These are phyloP conservation scores for Choloepus didactylus DNA, from an alignment of 2,797 vertebrate species.

Conservation along the genomic window DNA sequence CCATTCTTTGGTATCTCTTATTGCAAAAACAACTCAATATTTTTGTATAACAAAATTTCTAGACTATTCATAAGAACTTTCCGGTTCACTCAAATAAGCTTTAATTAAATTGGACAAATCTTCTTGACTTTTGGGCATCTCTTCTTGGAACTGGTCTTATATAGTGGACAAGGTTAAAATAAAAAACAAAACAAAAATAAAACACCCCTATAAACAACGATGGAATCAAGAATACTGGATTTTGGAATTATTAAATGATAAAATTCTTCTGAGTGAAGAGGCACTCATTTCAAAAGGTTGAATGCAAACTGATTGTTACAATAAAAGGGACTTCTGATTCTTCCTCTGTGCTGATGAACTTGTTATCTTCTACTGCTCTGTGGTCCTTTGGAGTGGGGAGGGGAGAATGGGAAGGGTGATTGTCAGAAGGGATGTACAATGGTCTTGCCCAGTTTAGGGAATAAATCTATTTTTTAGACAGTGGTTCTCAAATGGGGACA, in stretches of 20 bases:
- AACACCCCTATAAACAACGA: slow-evolving; percentile 31
- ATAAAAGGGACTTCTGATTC: background rate
- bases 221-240: background rate
- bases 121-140: background rate
- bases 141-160: background rate
- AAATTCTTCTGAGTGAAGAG: background rate
- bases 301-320: background rate
- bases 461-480: background rate
- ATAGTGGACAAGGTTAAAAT: background rate
- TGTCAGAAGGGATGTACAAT: background rate
- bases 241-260: background rate
- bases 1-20: background rate
- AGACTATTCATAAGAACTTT: background rate
- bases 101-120: background rate
- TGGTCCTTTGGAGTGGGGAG: background rate
- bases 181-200: background rate
- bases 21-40: background rate
- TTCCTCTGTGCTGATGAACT: background rate
- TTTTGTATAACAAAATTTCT: background rate
- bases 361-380: background rate
- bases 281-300: background rate
- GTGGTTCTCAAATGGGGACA: background rate
- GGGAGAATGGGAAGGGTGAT: background rate
- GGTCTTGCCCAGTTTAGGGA: background rate
- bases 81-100: background rate